phyloP scores from a whole-genome alignment of 2,888 invertebrate genomes.

The Drosophila paucipuncta region DNA sequence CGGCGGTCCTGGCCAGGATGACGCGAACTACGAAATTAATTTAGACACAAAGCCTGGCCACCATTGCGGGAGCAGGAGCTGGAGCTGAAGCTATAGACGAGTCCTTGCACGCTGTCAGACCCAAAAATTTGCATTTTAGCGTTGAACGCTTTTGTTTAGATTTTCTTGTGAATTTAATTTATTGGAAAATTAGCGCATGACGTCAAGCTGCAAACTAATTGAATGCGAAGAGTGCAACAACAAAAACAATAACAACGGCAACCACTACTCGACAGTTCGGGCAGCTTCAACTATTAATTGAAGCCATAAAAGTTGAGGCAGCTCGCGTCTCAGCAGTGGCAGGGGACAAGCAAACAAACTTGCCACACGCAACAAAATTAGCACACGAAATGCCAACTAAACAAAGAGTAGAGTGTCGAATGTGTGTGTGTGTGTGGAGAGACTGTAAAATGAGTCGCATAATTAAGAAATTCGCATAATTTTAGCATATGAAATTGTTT shows the following conservation, averaged over 20 bases:
- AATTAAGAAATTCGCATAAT: conserved; percentile 58
- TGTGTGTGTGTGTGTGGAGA: conserved; percentile 6
- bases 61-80: conserved; percentile 10
- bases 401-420: conserved; percentile 17
- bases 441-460: conserved; percentile 24
- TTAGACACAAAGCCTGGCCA: conserved; percentile 76
- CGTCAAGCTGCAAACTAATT: conserved; percentile 72
- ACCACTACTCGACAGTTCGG: conserved; percentile 30
- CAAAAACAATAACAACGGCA: conserved; percentile 19
- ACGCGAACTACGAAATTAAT: conserved; percentile 74
- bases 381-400: conserved; percentile 56
- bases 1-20: conserved; percentile 33
- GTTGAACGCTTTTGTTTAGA: conserved; percentile 77
- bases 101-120: conserved; percentile 54
- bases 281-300: conserved; percentile 65
- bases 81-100: conserved; percentile 17
- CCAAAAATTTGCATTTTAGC: conserved; percentile 79
- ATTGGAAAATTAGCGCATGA: conserved; percentile 80
- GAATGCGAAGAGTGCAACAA: conserved; percentile 58
- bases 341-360: conserved; percentile 42
- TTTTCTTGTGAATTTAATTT: conserved; percentile 78
- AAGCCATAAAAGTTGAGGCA: conserved; percentile 52
- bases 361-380: conserved; percentile 67
- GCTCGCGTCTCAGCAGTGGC: conserved; percentile 3
- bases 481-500: conserved; percentile 55